These are phyloP conservation scores for Misgurnus anguillicaudatus DNA, from an alignment of 2,113 vertebrate species.

Conservation along the genomic window DNA sequence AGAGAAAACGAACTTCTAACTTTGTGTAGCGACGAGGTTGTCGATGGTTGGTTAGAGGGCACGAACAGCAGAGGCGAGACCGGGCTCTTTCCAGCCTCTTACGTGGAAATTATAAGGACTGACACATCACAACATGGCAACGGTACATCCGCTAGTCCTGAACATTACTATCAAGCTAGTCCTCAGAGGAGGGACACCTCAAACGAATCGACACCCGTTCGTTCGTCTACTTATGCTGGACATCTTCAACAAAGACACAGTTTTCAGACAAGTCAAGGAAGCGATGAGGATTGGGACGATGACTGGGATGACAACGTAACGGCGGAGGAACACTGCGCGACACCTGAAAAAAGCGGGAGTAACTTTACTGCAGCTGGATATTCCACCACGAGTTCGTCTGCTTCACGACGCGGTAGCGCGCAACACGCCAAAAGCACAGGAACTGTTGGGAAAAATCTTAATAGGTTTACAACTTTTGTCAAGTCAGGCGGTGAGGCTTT, in stretches of 20 bases:
- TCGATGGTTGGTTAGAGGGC: constrained; percentile 94
- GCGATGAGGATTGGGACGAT: constrained; percentile 96
- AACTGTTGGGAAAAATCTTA: constrained; percentile 92
- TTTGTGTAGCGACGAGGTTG: constrained; percentile 88
- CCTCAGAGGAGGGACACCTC: constrained; percentile 55
- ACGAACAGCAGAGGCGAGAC: constrained; percentile 88
- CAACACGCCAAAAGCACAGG: constrained; percentile 85
- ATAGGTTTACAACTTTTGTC: constrained; percentile 96
- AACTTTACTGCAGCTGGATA: constrained; percentile 65
- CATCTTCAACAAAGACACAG: constrained; percentile 59
- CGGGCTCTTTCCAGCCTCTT: constrained; percentile 94
- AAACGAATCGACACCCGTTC: constrained; percentile 59
- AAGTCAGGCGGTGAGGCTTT: constrained; percentile 96
- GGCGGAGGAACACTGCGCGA: constrained; percentile 70
- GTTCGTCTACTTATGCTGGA: constrained; percentile 59
- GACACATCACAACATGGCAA: constrained; percentile 63
- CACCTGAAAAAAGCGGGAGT: constrained; percentile 73
- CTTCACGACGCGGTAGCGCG: constrained; percentile 59
- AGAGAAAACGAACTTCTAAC: constrained; percentile 87
- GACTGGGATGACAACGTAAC: constrained; percentile 92
- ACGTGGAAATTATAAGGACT: constrained; percentile 85
- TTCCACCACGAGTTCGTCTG: constrained; percentile 76
- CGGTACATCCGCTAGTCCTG: constrained; percentile 62
- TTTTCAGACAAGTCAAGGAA: constrained; percentile 85
- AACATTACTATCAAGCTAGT: constrained; percentile 61